A percentile compares a stretch with the other conserved stretches of the same genome.
Conservation (phyloP, 2,797 vertebrate species). For the Sphenopsis melanotis region DNA sequence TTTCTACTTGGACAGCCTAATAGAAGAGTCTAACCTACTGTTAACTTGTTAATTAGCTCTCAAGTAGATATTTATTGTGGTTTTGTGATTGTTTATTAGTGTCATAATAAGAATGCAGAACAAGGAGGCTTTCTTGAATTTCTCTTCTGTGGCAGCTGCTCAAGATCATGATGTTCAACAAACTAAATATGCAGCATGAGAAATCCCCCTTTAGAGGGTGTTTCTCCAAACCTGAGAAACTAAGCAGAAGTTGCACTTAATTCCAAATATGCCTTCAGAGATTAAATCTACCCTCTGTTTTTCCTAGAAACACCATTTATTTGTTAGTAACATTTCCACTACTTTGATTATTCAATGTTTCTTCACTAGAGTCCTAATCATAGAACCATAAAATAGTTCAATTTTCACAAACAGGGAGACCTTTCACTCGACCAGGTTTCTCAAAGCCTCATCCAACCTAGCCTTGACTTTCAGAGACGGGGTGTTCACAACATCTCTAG, state of each 20-base stretch:
- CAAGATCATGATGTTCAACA: background rate
- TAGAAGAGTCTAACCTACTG: background rate
- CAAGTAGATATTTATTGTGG: background rate
- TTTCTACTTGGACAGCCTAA: background rate
- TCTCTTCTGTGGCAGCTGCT: background rate
- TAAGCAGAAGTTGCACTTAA: background rate
- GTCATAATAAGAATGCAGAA: background rate
- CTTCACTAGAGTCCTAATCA: background rate
- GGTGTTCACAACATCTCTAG: background rate
- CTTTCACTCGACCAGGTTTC: background rate
- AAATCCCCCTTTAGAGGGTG: fast-evolving
- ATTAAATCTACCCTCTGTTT: background rate
- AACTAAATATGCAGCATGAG: background rate
- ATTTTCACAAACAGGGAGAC: background rate
- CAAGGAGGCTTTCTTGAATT: background rate
- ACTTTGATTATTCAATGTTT: background rate
- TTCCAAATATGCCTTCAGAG: background rate
- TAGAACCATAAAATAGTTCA: too few species aligned
- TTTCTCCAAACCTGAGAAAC: background rate
- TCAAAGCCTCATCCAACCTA: background rate
- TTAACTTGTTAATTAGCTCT: background rate
- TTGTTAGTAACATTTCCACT: background rate
- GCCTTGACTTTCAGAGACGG: background rate
- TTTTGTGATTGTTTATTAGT: background rate
- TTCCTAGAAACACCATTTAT: background rate